These are phyloP conservation scores for Periophthalmus modestus DNA, from an alignment of 2,113 vertebrate genomes.

Conservation along the genomic window DNA sequence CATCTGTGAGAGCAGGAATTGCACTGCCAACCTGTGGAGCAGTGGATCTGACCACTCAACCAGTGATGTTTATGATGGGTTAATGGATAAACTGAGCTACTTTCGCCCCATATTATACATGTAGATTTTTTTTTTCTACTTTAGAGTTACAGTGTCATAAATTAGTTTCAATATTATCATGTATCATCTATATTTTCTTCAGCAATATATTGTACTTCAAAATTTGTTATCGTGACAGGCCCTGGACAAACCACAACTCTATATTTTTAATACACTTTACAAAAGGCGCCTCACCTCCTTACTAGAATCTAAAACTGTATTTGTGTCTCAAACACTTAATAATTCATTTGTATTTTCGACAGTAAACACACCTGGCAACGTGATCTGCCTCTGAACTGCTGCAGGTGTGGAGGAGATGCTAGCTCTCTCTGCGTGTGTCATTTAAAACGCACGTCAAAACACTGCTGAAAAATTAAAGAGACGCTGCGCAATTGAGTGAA, in stretches of 20 bases:
- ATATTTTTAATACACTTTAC: neutral
- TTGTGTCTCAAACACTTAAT: neutral
- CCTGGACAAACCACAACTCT: neutral
- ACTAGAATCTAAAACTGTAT: neutral
- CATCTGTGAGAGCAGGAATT: too few species aligned
- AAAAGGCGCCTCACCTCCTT: neutral
- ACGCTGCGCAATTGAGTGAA: conserved; percentile 34
- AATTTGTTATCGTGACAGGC: too few species aligned
- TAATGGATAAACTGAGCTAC: too few species aligned
- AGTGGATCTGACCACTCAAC: too few species aligned
- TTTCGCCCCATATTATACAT: too few species aligned
- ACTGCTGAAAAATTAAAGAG: conserved; percentile 23
- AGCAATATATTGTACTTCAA: too few species aligned
- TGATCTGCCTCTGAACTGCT: neutral
- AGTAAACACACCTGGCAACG: conserved; percentile 1
- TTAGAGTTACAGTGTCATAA: too few species aligned
- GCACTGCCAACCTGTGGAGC: too few species aligned
- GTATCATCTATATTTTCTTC: too few species aligned
- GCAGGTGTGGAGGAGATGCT: neutral
- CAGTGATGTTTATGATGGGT: too few species aligned
- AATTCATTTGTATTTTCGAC: neutral
- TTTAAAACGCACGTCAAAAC: conserved; percentile 13
- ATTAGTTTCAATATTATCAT: too few species aligned
- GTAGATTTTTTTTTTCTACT: too few species aligned
- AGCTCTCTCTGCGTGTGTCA: conserved; percentile 1